Conservation (phyloP, 2,888 invertebrate genomes). For the Zygothrica quintamaculata region DNA sequence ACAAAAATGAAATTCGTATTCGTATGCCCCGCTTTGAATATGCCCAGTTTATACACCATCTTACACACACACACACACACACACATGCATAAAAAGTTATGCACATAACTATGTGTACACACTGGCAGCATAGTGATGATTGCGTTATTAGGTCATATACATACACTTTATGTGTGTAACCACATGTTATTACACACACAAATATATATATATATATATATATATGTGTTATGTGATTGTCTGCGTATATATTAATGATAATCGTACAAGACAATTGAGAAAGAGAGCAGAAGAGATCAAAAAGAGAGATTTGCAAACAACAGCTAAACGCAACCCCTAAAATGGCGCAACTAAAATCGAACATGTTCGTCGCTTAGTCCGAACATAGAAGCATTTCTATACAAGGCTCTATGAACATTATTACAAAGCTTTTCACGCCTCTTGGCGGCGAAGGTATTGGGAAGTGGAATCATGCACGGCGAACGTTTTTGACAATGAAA, state of each 20-base stretch:
- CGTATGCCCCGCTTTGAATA: constrained; percentile 69
- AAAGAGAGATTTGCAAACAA: too few relatives aligned
- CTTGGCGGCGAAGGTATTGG: too few relatives aligned
- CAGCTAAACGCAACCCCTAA: too few relatives aligned
- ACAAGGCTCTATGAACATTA: too few relatives aligned
- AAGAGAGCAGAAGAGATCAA: constrained; percentile 14
- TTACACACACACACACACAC: constrained; percentile 1
- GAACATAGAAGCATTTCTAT: too few relatives aligned
- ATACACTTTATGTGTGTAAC: constrained; percentile 1
- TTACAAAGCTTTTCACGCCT: too few relatives aligned
- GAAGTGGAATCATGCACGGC: too few relatives aligned
- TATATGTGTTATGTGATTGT: not conserved
- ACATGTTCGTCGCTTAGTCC: too few relatives aligned
- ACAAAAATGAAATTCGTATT: constrained; percentile 62
- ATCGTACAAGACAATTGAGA: constrained; percentile 14
- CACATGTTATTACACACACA: not conserved
- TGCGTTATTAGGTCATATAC: constrained; percentile 25
- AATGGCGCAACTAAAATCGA: too few relatives aligned
- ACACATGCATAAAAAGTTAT: not conserved
- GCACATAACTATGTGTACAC: constrained; percentile 1
- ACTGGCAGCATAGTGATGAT: constrained; percentile 7
- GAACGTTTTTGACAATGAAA: too few relatives aligned
- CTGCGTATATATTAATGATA: not conserved
- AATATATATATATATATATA: not conserved
- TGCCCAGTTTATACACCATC: constrained; percentile 49